Evolutionary conservation across 2,113 vertebrate species (phyloP).

Genomic region (Crotalus tigris): DNA sequence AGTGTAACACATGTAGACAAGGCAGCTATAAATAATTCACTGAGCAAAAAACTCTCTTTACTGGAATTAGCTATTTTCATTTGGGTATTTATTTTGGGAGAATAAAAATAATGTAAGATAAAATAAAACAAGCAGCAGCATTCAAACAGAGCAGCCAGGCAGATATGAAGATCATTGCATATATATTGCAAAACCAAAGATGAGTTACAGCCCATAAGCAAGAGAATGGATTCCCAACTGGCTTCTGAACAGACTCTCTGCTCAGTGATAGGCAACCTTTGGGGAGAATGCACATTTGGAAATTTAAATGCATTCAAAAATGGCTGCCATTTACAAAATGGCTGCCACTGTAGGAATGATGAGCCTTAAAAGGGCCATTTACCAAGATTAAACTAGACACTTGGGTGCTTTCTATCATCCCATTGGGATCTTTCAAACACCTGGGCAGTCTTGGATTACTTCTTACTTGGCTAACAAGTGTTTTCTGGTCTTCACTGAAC

Average conservation of each 20-base stretch:
- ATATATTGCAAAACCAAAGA: not conserved
- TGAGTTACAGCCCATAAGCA: not conserved
- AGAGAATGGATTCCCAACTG: not conserved
- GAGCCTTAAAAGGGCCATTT: not conserved
- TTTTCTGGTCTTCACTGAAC: rapidly evolving
- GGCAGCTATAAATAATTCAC: not conserved
- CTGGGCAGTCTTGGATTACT: not conserved
- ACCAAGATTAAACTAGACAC: not conserved
- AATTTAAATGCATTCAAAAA: not conserved
- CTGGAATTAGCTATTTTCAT: not conserved
- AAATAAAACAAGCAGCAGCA: not conserved
- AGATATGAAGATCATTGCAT: rapidly evolving
- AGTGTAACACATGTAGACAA: not conserved
- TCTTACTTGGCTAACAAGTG: rapidly evolving
- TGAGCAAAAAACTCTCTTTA: not conserved
- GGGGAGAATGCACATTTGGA: not conserved
- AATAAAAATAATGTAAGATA: not conserved
- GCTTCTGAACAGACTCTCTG: not conserved
- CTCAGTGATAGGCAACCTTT: not conserved
- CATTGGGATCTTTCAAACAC: not conserved
- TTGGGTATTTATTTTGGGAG: rapidly evolving
- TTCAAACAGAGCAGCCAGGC: slow-evolving; percentile 7
- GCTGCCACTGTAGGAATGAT: not conserved
- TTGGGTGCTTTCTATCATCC: not conserved
- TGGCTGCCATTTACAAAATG: not conserved